These are phyloP conservation scores for Allolobophora icterica DNA, from an alignment of 2,888 invertebrate species.

Conservation along the genomic window DNA sequence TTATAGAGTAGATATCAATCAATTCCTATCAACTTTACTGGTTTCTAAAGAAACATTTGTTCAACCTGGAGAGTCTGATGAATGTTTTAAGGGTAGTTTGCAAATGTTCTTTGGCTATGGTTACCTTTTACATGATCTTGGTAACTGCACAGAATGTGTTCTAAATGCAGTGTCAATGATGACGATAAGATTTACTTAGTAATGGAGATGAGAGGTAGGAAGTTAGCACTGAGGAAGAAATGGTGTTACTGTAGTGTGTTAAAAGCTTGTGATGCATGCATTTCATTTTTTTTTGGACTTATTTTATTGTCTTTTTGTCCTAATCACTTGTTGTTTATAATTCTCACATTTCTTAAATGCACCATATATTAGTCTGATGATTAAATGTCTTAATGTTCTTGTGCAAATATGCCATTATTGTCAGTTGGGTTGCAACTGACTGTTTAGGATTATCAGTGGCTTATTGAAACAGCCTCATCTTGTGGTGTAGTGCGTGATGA, in stretches of 20 bases:
- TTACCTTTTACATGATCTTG: not conserved
- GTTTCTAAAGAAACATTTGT: no score
- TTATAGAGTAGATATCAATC: not conserved
- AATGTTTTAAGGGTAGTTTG: not conserved
- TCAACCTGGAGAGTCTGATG: not conserved
- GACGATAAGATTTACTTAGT: not conserved
- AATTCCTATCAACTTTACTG: not conserved
- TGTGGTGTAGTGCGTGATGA: no score
- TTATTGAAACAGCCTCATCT: no score
- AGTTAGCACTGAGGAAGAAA: not conserved
- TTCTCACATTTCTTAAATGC: not conserved
- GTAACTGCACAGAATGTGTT: not conserved
- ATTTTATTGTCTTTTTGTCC: not conserved
- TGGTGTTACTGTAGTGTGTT: not conserved
- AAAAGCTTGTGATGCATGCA: not conserved
- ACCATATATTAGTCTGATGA: not conserved
- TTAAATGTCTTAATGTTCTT: not conserved
- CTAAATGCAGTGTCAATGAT: not conserved
- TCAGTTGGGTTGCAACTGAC: no score
- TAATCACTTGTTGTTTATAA: not conserved
- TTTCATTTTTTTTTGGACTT: not conserved
- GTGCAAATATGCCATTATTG: no score
- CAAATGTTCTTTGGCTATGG: not conserved
- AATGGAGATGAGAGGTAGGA: not conserved
- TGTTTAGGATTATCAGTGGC: no score